phyloP scores from a whole-genome alignment of 2,113 vertebrate species.

The Podarcis cretensis region DNA sequence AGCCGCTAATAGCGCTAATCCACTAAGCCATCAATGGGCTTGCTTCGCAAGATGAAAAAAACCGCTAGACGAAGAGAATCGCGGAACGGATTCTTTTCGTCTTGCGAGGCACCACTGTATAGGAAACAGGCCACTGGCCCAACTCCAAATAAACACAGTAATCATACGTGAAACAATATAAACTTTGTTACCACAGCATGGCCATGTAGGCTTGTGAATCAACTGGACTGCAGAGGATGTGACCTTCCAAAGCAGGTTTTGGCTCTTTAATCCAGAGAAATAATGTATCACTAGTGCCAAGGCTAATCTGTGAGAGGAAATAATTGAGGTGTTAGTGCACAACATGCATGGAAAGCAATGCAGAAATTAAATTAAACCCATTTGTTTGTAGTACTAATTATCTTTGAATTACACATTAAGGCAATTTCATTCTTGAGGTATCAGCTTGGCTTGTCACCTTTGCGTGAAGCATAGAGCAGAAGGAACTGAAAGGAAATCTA shows the following conservation, averaged over 20 bases:
- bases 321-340: slow-evolving; percentile 62
- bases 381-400: slow-evolving; percentile 71
- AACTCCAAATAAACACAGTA: neutral
- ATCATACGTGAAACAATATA: slow-evolving; percentile 37
- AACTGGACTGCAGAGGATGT: slow-evolving; percentile 92
- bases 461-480: neutral
- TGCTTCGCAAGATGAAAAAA: too few species aligned
- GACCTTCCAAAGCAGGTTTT: slow-evolving; percentile 87
- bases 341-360: slow-evolving; percentile 61
- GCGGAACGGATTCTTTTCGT: too few species aligned
- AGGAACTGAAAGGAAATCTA: neutral
- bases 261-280: slow-evolving; percentile 92
- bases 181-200: slow-evolving; percentile 85
- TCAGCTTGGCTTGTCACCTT: slow-evolving; percentile 32
- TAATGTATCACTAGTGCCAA: slow-evolving; percentile 95
- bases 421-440: slow-evolving; percentile 60
- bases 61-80: too few species aligned
- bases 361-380: slow-evolving; percentile 74
- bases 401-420: slow-evolving; percentile 73
- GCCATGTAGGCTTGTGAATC: slow-evolving; percentile 87
- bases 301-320: slow-evolving; percentile 79
- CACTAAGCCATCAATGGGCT: too few species aligned
- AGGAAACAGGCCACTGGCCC: neutral
- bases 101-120: too few species aligned
- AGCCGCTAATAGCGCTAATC: too few species aligned